Conservation (phyloP, 2,888 invertebrate species). For the Nephrotoma guestfalica region DNA sequence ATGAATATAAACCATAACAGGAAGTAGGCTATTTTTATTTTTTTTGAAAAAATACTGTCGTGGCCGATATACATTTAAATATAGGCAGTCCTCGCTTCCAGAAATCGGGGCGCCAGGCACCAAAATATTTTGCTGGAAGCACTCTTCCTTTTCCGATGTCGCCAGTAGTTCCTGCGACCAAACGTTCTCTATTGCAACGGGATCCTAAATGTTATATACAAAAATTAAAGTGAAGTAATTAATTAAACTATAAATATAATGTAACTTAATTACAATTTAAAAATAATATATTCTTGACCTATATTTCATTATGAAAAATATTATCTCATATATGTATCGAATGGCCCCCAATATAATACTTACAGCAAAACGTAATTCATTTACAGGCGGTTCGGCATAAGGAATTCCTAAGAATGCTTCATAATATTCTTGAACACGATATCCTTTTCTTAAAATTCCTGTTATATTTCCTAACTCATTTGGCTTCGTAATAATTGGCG, state of each 20-base stretch:
- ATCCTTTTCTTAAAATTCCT: background rate
- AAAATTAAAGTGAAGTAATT: background rate
- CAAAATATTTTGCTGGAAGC: conserved; percentile 35
- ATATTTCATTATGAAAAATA: background rate
- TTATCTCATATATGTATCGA: background rate
- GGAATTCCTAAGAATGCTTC: conserved; percentile 29
- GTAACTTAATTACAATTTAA: background rate
- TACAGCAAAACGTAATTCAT: conserved; percentile 8
- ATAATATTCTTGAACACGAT: conserved; percentile 2
- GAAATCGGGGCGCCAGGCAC: conserved; percentile 16
- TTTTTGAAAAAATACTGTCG: background rate
- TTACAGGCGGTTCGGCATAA: conserved; percentile 14
- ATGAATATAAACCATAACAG: conserved; percentile 39
- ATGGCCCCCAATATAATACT: conserved; percentile 13
- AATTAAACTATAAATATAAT: background rate
- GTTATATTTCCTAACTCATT: background rate
- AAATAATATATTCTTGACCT: background rate
- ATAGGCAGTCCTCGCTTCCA: conserved; percentile 37
- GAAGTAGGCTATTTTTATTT: conserved; percentile 14
- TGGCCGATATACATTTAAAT: conserved; percentile 35
- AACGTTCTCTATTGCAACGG: conserved; percentile 15
- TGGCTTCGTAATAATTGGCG: background rate
- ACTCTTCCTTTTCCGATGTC: conserved; percentile 24
- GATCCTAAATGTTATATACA: conserved; percentile 18
- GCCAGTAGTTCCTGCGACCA: conserved; percentile 21